These are phyloP conservation scores for Potamarius usumacintae DNA, from an alignment of 2,113 vertebrate genomes.

Conservation along the genomic window DNA sequence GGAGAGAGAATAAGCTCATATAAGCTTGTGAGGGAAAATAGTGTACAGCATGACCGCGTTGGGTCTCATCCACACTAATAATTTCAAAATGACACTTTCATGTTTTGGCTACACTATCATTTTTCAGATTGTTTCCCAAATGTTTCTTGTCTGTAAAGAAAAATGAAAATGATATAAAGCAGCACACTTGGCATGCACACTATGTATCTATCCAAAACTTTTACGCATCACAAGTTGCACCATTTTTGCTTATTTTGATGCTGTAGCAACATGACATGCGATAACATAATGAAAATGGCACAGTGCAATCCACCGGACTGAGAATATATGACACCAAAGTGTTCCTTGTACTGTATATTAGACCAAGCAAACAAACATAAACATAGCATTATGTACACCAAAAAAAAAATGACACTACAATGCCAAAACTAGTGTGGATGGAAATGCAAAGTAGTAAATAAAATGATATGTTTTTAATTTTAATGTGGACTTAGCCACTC, in stretches of 20 bases:
- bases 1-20: neutral
- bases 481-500: neutral
- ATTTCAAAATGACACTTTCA: neutral
- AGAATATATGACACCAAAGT: neutral
- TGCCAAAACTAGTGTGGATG: neutral
- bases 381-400: neutral
- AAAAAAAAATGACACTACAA: neutral
- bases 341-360: neutral
- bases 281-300: neutral
- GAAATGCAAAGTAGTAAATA: neutral
- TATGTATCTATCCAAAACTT: neutral
- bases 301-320: neutral
- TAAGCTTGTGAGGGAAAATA: neutral
- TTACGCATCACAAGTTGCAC: neutral
- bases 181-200: neutral
- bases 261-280: neutral
- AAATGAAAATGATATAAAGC: neutral
- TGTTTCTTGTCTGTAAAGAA: neutral
- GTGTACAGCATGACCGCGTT: neutral
- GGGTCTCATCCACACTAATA: neutral
- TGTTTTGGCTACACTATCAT: neutral
- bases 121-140: neutral
- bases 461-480: neutral
- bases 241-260: neutral
- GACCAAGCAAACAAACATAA: neutral